Conservation (phyloP, 2,888 invertebrate genomes). For the Crossocerus cetratus region DNA sequence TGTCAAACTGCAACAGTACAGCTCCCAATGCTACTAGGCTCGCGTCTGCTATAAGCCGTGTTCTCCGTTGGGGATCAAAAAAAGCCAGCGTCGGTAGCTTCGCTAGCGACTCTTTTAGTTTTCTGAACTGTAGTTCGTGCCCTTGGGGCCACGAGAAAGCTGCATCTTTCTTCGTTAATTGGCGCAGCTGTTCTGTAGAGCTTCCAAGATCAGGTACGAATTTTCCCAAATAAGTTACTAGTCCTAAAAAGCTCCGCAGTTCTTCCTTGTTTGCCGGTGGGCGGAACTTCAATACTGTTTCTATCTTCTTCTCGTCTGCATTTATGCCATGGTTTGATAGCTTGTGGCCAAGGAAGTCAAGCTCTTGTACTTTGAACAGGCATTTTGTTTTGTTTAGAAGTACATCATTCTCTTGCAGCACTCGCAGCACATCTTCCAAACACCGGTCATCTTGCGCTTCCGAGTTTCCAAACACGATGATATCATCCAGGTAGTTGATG, state of each 20-base stretch:
- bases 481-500: slow-evolving; percentile 63
- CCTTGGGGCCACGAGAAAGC: not conserved
- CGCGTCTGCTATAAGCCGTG: slow-evolving; percentile 68
- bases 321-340: no score
- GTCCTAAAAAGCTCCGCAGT: slow-evolving; percentile 59
- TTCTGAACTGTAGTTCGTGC: slow-evolving; percentile 22
- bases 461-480: slow-evolving; percentile 66
- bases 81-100: slow-evolving; percentile 33
- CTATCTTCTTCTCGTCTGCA: no score
- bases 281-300: slow-evolving; percentile 47
- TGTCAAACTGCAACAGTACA: slow-evolving; percentile 61
- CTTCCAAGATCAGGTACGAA: slow-evolving; percentile 56
- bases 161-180: not conserved
- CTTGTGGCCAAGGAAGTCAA: slow-evolving; percentile 55
- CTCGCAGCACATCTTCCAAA: slow-evolving; percentile 37
- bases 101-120: slow-evolving; percentile 22
- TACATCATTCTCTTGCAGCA: slow-evolving; percentile 30
- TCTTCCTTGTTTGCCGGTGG: slow-evolving; percentile 53
- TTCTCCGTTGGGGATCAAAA: slow-evolving; percentile 60
- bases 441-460: slow-evolving; percentile 62
- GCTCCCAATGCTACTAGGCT: slow-evolving; percentile 67
- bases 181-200: slow-evolving; percentile 48
- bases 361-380: slow-evolving; percentile 24
- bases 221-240: slow-evolving; percentile 61
- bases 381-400: slow-evolving; percentile 49